Conservation (phyloP, 2,888 invertebrate species). For the Dryococelus australis region DNA sequence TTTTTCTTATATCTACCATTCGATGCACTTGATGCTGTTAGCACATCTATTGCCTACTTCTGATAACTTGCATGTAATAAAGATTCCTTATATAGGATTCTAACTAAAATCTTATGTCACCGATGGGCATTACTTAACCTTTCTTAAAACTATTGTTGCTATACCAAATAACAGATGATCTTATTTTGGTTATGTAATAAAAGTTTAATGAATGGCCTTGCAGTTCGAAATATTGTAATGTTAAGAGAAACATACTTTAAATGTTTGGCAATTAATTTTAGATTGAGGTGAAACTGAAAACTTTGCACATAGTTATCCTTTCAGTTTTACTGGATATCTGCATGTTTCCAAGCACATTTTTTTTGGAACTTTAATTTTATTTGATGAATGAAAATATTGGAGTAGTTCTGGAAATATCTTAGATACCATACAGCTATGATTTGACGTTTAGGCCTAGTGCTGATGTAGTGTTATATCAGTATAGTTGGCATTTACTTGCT, state of each 20-base stretch:
- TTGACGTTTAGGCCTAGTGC: background rate
- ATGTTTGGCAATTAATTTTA: no score
- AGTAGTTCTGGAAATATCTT: background rate
- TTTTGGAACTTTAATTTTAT: background rate
- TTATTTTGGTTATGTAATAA: background rate
- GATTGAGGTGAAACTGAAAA: no score
- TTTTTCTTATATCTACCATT: background rate
- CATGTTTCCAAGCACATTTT: background rate
- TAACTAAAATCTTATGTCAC: background rate
- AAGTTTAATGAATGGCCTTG: background rate
- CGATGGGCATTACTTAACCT: background rate
- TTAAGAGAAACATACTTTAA: background rate
- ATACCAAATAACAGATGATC: background rate
- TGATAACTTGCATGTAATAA: conserved; percentile 5
- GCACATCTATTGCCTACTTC: background rate
- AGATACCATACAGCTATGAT: background rate
- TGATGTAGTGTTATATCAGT: background rate
- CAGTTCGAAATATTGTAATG: background rate
- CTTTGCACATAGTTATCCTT: no score
- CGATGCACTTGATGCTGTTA: conserved; percentile 1
- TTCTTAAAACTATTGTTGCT: background rate
- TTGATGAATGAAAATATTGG: background rate
- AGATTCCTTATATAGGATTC: background rate
- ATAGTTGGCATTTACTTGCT: background rate
- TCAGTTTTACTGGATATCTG: background rate